phyloP scores from a whole-genome alignment of 2,888 invertebrate genomes.

The Helleia helle region DNA sequence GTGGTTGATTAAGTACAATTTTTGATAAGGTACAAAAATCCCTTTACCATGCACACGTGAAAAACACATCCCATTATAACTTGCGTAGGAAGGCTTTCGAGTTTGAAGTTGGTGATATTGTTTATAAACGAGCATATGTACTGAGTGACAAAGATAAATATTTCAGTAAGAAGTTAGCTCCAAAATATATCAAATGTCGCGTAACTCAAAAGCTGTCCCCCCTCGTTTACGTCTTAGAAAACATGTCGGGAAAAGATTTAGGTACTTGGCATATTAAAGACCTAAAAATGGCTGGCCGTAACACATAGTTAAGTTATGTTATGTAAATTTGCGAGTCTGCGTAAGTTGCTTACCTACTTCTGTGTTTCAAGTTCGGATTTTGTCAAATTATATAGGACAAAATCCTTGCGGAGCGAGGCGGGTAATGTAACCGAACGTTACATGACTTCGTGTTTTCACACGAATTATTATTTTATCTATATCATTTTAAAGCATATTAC shows the following conservation, averaged over 20 bases:
- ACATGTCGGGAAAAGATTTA: conserved; percentile 11
- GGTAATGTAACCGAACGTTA: no score
- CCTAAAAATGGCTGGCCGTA: no score
- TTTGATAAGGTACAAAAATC: conserved; percentile 3
- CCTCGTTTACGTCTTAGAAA: conserved; percentile 7
- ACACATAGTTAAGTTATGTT: no score
- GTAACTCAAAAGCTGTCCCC: conserved; percentile 7
- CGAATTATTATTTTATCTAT: no score
- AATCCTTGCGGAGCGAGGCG: no score
- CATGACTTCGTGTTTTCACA: no score
- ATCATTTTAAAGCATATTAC: no score
- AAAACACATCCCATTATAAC: conserved; percentile 17
- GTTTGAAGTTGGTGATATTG: conserved; percentile 21
- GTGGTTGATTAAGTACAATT: neutral
- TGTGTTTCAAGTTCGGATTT: no score
- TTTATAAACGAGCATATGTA: conserved; percentile 13
- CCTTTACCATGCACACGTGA: conserved; percentile 14
- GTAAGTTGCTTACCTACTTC: no score
- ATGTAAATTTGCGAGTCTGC: no score
- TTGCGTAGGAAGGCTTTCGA: conserved; percentile 12
- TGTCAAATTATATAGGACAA: no score
- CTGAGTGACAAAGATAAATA: conserved; percentile 13
- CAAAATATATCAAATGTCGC: conserved; percentile 1
- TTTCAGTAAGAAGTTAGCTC: no score
- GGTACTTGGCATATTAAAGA: conserved; percentile 14